Evolutionary conservation across 2,888 invertebrate species (phyloP).

Genomic region (Stratiomys singularior): DNA sequence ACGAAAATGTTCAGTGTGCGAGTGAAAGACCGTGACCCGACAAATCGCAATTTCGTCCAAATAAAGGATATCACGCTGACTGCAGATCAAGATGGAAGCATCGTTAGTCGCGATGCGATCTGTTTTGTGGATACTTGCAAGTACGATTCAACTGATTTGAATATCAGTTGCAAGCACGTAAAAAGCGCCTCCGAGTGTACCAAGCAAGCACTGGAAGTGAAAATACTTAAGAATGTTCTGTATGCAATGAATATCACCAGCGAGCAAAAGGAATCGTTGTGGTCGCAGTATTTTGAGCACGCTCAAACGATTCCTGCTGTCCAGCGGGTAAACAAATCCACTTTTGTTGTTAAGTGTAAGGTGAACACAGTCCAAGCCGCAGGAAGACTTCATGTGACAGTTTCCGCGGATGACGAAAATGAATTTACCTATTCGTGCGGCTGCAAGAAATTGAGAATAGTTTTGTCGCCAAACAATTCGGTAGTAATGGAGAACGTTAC

Average conservation of each 20-base stretch:
- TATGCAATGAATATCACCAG: conserved; percentile 60
- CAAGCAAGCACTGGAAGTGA: conserved; percentile 57
- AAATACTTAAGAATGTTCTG: conserved; percentile 59
- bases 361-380: conserved; percentile 60
- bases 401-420: conserved; percentile 55
- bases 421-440: conserved; percentile 58
- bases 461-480: conserved; percentile 58
- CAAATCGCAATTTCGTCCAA: conserved; percentile 80
- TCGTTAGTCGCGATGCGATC: conserved; percentile 58
- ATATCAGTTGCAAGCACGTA: conserved; percentile 60
- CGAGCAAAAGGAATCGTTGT: conserved; percentile 59
- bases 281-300: conserved; percentile 60
- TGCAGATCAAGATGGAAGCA: conserved; percentile 61
- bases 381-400: conserved; percentile 60
- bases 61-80: conserved; percentile 64
- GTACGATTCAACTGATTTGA: conserved; percentile 55
- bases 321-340: conserved; percentile 59
- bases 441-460: conserved; percentile 62
- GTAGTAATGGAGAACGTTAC: conserved; percentile 62
- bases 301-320: conserved; percentile 58
- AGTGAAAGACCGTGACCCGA: conserved; percentile 74
- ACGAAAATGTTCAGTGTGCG: conserved; percentile 76
- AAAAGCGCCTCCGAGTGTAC: conserved; percentile 55
- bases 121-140: conserved; percentile 60
- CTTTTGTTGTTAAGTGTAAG: conserved; percentile 62